These are phyloP conservation scores for Lysandra coridon DNA, from an alignment of 2,888 invertebrate genomes.

Conservation along the genomic window DNA sequence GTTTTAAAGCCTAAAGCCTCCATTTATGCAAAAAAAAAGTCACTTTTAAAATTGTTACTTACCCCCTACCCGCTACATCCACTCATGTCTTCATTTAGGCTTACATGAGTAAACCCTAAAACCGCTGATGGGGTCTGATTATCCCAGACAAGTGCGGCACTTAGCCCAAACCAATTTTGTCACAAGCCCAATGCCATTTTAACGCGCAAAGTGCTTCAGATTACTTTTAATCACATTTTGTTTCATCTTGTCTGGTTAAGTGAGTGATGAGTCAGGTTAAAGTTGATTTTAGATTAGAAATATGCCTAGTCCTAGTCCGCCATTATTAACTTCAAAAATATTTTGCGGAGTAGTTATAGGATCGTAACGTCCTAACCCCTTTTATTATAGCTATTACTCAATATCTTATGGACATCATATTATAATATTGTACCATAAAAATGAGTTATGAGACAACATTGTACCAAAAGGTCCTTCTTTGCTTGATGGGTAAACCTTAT, in stretches of 20 bases:
- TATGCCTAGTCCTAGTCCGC: neutral
- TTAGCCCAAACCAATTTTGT: neutral
- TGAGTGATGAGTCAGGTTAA: neutral
- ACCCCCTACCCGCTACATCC: too few relatives aligned
- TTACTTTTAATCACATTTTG: neutral
- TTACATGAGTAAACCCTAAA: neutral
- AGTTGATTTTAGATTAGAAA: too few relatives aligned
- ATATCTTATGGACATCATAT: neutral
- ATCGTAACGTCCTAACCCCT: neutral
- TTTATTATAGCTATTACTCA: neutral
- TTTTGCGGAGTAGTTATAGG: neutral
- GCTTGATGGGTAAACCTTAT: neutral
- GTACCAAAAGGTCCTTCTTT: neutral
- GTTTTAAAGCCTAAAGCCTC: too few relatives aligned
- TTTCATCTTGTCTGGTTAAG: neutral
- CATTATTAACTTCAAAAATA: neutral
- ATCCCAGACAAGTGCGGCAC: constrained; percentile 1
- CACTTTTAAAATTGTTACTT: too few relatives aligned
- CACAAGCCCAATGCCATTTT: neutral
- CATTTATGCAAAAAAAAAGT: too few relatives aligned
- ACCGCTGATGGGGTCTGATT: neutral
- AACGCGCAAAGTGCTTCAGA: neutral
- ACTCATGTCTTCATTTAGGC: neutral
- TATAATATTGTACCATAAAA: neutral
- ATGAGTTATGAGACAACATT: neutral